phyloP scores from a whole-genome alignment of 2,113 vertebrate genomes.

The Callopanchax toddi region DNA sequence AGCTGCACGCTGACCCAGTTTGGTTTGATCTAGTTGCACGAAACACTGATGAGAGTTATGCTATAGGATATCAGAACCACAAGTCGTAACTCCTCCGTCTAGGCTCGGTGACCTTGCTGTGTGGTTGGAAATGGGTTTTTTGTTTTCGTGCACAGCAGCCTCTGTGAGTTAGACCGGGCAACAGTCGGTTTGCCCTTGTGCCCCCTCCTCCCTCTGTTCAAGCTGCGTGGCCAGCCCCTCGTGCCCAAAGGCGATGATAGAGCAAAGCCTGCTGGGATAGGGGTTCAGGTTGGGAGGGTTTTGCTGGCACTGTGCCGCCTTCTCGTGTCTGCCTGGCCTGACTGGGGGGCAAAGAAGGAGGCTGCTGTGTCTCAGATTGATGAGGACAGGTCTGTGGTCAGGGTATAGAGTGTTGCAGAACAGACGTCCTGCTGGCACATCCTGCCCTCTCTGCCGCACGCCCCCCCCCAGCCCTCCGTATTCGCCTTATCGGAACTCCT shows the following conservation, averaged over 20 bases:
- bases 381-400: conserved; percentile 75
- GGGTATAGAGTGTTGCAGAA: conserved; percentile 72
- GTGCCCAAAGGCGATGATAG: conserved; percentile 70
- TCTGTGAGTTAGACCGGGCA: conserved; percentile 56
- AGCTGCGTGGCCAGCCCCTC: conserved; percentile 64
- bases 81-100: conserved; percentile 32
- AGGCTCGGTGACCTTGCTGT: conserved; percentile 59
- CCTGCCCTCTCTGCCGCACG: conserved; percentile 72
- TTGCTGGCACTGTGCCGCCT: conserved; percentile 67
- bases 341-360: conserved; percentile 71
- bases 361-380: conserved; percentile 78
- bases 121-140: conserved; percentile 42
- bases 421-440: conserved; percentile 76
- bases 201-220: conserved; percentile 52
- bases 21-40: conserved; percentile 56
- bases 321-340: conserved; percentile 60
- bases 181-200: conserved; percentile 65
- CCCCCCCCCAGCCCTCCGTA: conserved; percentile 61
- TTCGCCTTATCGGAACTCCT: conserved; percentile 83
- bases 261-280: conserved; percentile 66
- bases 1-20: conserved; percentile 72
- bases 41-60: conserved; percentile 21
- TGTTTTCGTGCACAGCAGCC: conserved; percentile 30
- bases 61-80: conserved; percentile 45
- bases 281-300: conserved; percentile 19